These are phyloP conservation scores for Oreonectes daqikongensis DNA, from an alignment of 2,797 vertebrate genomes.

Conservation along the genomic window DNA sequence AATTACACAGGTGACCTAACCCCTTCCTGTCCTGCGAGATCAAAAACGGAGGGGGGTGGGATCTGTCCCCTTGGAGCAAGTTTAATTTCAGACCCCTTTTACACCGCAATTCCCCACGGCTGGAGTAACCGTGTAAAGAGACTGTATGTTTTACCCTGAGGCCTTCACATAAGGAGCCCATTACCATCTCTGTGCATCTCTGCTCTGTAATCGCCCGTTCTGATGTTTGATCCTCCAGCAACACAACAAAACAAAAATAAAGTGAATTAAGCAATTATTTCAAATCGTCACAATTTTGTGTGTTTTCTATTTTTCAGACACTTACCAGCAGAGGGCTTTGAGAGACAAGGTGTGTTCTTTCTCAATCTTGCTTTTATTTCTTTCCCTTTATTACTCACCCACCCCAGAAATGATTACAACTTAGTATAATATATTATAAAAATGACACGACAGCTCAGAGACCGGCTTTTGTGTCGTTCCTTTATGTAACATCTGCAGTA, in stretches of 20 bases:
- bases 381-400: not conserved
- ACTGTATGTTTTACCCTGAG: constrained; percentile 56
- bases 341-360: not conserved
- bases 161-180: constrained; percentile 63
- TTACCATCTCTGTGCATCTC: constrained; percentile 55
- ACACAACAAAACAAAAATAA: constrained; percentile 8
- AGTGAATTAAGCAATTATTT: constrained; percentile 12
- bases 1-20: constrained; percentile 62
- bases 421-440: no score
- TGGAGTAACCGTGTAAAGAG: constrained; percentile 54
- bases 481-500: no score
- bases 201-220: constrained; percentile 45
- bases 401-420: no score
- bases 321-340: constrained; percentile 52
- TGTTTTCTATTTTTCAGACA: constrained; percentile 28
- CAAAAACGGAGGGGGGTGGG: constrained; percentile 46
- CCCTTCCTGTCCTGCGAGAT: constrained; percentile 55
- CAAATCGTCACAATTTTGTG: not conserved
- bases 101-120: constrained; percentile 48
- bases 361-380: not conserved
- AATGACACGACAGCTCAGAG: no score
- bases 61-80: constrained; percentile 54
- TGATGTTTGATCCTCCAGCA: constrained; percentile 35
- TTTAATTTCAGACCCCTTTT: constrained; percentile 56
- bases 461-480: no score